Conservation (phyloP, 1,140 invertebrate genomes). For the Batillaria attramentaria region DNA sequence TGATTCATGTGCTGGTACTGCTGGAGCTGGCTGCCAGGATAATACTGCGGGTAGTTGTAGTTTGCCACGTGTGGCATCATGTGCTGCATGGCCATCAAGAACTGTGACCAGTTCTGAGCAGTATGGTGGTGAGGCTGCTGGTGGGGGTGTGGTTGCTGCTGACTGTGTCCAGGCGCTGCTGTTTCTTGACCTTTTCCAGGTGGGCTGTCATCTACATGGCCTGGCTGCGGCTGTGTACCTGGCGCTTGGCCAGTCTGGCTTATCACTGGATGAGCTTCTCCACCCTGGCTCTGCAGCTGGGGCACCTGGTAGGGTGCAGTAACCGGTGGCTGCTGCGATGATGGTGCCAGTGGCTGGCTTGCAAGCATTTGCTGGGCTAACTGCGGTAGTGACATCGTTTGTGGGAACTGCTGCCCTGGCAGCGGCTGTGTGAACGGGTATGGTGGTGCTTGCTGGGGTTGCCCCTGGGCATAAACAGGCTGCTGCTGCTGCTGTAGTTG, state of each 20-base stretch:
- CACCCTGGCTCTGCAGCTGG: not conserved
- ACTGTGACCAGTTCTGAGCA: not conserved
- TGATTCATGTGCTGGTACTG: constrained; percentile 33
- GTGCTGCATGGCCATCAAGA: constrained; percentile 20
- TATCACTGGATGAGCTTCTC: not conserved
- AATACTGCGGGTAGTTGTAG: constrained; percentile 18
- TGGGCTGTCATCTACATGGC: not conserved
- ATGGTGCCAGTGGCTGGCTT: too few relatives aligned
- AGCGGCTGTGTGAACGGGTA: not conserved
- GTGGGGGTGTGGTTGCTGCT: not conserved
- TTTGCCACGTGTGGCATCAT: not conserved
- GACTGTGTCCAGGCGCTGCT: too few relatives aligned
- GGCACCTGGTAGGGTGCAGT: not conserved
- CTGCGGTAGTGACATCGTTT: not conserved
- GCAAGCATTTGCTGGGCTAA: not conserved
- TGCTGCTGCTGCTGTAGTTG: constrained; percentile 36
- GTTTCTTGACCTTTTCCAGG: not conserved
- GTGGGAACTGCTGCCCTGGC: not conserved
- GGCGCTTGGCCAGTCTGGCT: not conserved
- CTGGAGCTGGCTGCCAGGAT: constrained; percentile 22
- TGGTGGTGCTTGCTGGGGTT: not conserved
- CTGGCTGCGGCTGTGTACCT: too few relatives aligned
- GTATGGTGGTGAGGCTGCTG: not conserved
- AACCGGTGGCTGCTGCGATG: not conserved
- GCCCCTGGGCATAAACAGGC: constrained; percentile 17